These are phyloP conservation scores for Drosophila vallismaia DNA, from an alignment of 2,888 invertebrate genomes.

Conservation along the genomic window DNA sequence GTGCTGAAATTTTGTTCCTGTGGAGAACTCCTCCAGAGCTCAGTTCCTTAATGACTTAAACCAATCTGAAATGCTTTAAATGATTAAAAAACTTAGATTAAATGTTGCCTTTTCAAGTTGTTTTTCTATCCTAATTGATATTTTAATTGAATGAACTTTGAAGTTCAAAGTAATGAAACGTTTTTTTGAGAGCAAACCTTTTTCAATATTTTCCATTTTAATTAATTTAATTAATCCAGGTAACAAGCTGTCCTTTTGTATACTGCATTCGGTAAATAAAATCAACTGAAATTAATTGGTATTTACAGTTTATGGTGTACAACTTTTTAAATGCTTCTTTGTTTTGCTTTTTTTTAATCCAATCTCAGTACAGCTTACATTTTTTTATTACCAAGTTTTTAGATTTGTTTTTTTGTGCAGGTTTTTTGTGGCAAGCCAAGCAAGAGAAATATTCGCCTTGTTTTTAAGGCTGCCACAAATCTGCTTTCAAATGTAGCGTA, in stretches of 20 bases:
- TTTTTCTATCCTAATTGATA: neutral
- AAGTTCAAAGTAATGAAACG: constrained; percentile 1
- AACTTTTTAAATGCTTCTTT: neutral
- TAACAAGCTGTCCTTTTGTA: neutral
- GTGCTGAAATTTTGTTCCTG: neutral
- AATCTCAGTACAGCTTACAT: neutral
- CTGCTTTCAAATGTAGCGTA: constrained; percentile 41
- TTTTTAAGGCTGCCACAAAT: constrained; percentile 23
- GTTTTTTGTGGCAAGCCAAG: constrained; percentile 1
- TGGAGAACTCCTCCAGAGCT: neutral
- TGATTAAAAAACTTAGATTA: neutral
- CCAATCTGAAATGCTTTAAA: neutral
- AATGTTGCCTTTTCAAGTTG: neutral
- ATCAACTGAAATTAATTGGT: neutral
- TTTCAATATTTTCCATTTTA: neutral
- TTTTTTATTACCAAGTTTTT: neutral
- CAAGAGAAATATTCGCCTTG: constrained; percentile 34
- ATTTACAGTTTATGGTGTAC: neutral
- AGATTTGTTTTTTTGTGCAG: neutral
- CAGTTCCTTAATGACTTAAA: neutral
- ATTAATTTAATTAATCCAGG: constrained; percentile 1
- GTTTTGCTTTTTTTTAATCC: neutral
- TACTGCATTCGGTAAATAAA: neutral
- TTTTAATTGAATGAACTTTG: neutral
- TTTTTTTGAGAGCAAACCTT: neutral